Evolutionary conservation across 2,888 invertebrate species (phyloP), one percentile per base, ranked within the genome.

Genomic region (Dioctria rufipes): DNA sequence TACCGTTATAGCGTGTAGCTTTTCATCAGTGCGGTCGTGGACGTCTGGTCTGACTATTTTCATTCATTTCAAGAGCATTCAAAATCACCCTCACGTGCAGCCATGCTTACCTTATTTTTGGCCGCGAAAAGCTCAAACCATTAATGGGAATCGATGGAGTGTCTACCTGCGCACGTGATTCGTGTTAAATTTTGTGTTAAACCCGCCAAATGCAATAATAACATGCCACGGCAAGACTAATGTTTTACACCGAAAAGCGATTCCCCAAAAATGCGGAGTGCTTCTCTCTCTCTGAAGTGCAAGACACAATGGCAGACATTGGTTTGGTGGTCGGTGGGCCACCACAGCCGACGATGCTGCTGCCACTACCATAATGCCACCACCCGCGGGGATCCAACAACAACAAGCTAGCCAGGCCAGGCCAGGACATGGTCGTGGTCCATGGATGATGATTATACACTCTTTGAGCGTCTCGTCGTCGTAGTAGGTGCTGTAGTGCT

Each of bases 281-380:
- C 0, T 25, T 25, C 25, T 25, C 25, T 25, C 25, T 25, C 37
- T 11, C 37, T 42, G 71, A 51, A 73, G 49, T 51, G 51, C 40
- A 54, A 73, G 73, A 73, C 73, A 58, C 54, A 73, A 73, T 73
- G 58, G 73, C 73, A 58, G 73, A 69, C 69, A 69, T 54, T 51
- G 60, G 43, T 25, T 25, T 25, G 25, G 25, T 25, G 25, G 25
- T 25, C 25, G 25, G 25, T 25, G 25, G 25, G 25, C 2, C 2
- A 2, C 40, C 58, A 13, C n/a, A 39, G 46, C 46, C 2, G 25
- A 25, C 25, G 25, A 25, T 25, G 0, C 25, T 25, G 25, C 25
- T 25, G 25, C 43, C 67, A 8, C 8, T 39, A 71, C 43, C 58
- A 25, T 25, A 25, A 25, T 25, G 60, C 73, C 73, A 58, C 73